A percentile compares a stretch with the other conserved stretches of the same genome.
These are phyloP conservation scores for western clawed frog (Xenopus tropicalis) DNA, from an alignment of 2,113 vertebrate genomes.

Conservation along the genomic window UCB_Xtro_10.0 CM004450.2:34975501-34976000, in stretches of 20 bases:
- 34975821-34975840: slow-evolving; percentile 10
- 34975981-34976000: too few relatives aligned
- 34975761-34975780: slow-evolving; percentile 36
- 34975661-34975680: slow-evolving; percentile 8
- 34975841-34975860: not conserved
- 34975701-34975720: not conserved
- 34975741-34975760: slow-evolving; percentile 37
- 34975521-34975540: not conserved
- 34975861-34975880: not conserved
- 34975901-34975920: too few relatives aligned
- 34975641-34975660: slow-evolving; percentile 69
- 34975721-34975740: slow-evolving; percentile 26
- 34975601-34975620: slow-evolving; percentile 81
- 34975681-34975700: slow-evolving; percentile 6
- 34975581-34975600: slow-evolving; percentile 94
- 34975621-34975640: slow-evolving; percentile 93
- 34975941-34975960: too few relatives aligned
- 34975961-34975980: too few relatives aligned
- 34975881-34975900: not conserved
- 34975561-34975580: slow-evolving; percentile 54
- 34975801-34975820: slow-evolving; percentile 36
- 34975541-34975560: not conserved
- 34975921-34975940: too few relatives aligned
- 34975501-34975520: slow-evolving; percentile 54
- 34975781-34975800: slow-evolving; percentile 36